Conservation (phyloP, 2,797 vertebrate species). For the Chiloscyllium punctatum region DNA sequence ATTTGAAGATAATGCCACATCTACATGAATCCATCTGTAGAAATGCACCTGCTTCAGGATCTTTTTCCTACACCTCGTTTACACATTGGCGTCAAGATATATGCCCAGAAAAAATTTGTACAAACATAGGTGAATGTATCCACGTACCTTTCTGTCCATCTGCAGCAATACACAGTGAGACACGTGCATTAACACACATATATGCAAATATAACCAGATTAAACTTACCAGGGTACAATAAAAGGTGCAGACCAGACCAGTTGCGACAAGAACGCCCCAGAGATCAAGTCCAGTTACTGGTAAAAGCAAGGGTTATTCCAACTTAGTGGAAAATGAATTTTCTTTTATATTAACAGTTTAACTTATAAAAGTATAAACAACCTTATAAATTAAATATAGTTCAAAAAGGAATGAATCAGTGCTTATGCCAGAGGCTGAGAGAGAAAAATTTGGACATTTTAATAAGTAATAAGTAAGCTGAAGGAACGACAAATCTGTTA, state of each 20-base stretch:
- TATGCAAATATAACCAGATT: background rate
- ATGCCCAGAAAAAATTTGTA: background rate
- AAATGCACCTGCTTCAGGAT: background rate
- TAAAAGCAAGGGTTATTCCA: conserved; percentile 43
- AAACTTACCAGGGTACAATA: conserved; percentile 86
- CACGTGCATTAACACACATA: background rate
- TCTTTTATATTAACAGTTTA: background rate
- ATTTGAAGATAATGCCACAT: background rate
- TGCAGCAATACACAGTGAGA: too few species aligned
- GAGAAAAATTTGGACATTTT: background rate
- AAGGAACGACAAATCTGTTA: too few species aligned
- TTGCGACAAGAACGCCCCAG: conserved; percentile 85
- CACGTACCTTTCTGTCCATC: background rate
- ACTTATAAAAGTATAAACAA: background rate
- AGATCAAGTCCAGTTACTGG: conserved; percentile 84
- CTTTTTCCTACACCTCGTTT: background rate
- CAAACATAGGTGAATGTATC: background rate
- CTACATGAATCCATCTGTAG: background rate
- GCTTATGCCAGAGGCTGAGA: background rate
- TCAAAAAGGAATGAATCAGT: background rate
- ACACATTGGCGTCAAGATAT: background rate
- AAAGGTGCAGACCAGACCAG: conserved; percentile 88
- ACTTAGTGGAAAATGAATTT: background rate
- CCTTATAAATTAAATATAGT: background rate
- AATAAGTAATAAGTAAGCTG: background rate